Base-by-base conservation (phyloP, 2,113 vertebrate species). In the Danionella cerebrum region DNA sequence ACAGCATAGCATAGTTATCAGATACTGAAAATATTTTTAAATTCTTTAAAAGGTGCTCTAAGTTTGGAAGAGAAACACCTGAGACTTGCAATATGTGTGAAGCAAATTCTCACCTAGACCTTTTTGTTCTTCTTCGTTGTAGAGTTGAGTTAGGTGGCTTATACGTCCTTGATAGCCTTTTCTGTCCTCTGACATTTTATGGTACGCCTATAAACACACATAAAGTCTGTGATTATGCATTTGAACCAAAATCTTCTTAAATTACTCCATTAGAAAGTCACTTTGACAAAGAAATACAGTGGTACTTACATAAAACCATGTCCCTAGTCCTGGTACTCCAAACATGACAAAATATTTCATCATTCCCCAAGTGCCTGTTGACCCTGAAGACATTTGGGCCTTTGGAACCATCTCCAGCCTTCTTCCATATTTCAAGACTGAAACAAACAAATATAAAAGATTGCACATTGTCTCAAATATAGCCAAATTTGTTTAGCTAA, bases 261-360 rank as follows among this genome's bases (percentile, higher is more conserved):
- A n/a, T n/a, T n/a, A n/a, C n/a, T n/a, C n/a, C n/a, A n/a, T n/a
- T n/a, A n/a, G n/a, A 22, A 8, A 31, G 27, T 53, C n/a, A 18
- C 29, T 5, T 6, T 18, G 27, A 27, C 3, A 5, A 7, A 5
- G 9, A 33, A 11, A 14, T 31, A 14, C 18, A 35, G 11, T 38
- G 27, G 62, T 18, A 82, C 91, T 92, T 86, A 94, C 92, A 83
- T 91, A 93, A 72, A 66, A 45, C 75, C 84, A 83, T 59, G 84
- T 80, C 69, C 85, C 90, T 44, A 90, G 65, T 75, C 75, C 81
- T 48, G 87, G 64, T 73, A 83, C 89, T 85, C 91, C 92, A 79
- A 93, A 82, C 80, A 95, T 78, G 77, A 91, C 82, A 72, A 78
- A 72, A 24, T 92, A 90, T 33, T n/a, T 90, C 65, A n/a, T 87